phyloP scores from a whole-genome alignment of 2,113 vertebrate species.

The Mustela nigripes region DNA sequence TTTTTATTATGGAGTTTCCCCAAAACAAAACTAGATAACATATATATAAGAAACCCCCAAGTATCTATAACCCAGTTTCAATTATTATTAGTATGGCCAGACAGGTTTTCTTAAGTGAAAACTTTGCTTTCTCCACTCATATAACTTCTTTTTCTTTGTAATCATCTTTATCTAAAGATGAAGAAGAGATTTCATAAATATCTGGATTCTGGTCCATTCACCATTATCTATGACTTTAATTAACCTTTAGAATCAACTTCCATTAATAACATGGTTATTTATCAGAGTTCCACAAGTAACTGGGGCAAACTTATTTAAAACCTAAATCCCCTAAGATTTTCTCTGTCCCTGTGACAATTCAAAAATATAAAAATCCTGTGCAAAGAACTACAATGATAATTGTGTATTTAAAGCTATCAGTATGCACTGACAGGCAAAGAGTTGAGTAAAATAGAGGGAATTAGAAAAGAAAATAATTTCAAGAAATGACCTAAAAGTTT shows the following conservation, averaged over 20 bases:
- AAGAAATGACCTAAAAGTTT: neutral
- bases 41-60: neutral
- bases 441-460: neutral
- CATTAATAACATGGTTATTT: neutral
- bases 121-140: neutral
- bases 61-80: neutral
- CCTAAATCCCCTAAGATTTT: conserved; percentile 15
- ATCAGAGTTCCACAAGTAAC: neutral
- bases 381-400: neutral
- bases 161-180: conserved; percentile 39
- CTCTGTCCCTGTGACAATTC: neutral
- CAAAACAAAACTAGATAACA: neutral
- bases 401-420: neutral
- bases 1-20: neutral
- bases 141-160: conserved; percentile 51
- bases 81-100: neutral
- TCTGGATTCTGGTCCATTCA: neutral
- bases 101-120: conserved; percentile 31
- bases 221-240: neutral
- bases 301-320: conserved; percentile 24
- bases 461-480: neutral
- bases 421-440: neutral
- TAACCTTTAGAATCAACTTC: conserved; percentile 10
- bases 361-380: neutral
- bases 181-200: neutral